Evolutionary conservation across 1,140 invertebrate species (phyloP).

Genomic region (Drosophila jambulina): DNA sequence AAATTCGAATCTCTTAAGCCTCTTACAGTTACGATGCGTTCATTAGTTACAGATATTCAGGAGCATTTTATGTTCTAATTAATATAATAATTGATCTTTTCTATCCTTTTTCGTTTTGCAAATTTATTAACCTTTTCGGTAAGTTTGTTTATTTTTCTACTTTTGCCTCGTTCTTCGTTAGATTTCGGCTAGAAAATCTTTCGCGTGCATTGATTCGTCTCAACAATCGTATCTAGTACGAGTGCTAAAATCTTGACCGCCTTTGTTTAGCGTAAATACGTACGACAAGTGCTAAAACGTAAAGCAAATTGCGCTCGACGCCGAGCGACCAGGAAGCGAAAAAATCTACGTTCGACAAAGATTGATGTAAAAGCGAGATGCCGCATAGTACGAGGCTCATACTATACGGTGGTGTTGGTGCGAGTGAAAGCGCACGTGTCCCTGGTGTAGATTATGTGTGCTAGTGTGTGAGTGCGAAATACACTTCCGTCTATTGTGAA

Average conservation of each 20-base stretch:
- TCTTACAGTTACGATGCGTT: not conserved
- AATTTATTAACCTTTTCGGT: no score
- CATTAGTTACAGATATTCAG: not conserved
- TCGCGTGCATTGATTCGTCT: not conserved
- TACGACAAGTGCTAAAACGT: conserved; percentile 54
- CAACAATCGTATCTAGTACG: not conserved
- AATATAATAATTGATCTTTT: no score
- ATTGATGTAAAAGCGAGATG: conserved; percentile 78
- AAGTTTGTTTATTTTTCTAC: not conserved
- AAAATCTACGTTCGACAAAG: conserved; percentile 69
- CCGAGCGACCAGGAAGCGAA: conserved; percentile 69
- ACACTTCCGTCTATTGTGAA: conserved; percentile 82
- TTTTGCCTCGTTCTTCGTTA: not conserved
- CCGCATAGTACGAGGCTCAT: conserved; percentile 52
- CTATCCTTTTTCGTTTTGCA: no score
- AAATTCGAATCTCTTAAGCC: not conserved
- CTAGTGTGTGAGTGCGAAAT: conserved; percentile 51
- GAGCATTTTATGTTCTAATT: not conserved
- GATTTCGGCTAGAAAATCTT: not conserved
- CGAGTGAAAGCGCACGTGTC: conserved; percentile 78
- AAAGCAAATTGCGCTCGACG: conserved; percentile 43
- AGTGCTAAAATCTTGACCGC: conserved; percentile 27
- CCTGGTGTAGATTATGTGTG: conserved; percentile 34
- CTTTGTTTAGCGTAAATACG: conserved; percentile 35
- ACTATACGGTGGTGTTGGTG: conserved; percentile 19